A percentile compares a stretch with the other conserved stretches of the same genome.
phyloP scores from a whole-genome alignment of 2,888 invertebrate species.

The Ypsolopha scabrella region DNA sequence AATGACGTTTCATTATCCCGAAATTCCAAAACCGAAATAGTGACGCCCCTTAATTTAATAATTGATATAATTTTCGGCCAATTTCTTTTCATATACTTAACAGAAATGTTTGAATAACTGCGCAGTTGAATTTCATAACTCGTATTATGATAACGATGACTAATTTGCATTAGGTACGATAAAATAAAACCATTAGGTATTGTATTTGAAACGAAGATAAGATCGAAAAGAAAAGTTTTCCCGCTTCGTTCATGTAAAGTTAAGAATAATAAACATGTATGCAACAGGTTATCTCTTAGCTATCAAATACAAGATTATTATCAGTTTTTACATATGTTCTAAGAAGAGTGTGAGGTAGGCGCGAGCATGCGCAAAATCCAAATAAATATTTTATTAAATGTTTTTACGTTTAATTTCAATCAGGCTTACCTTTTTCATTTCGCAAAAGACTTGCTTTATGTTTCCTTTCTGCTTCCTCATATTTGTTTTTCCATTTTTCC shows the following conservation, averaged over 20 bases:
- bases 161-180: no score
- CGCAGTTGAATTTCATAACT: no score
- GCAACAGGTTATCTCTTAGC: conserved; percentile 58
- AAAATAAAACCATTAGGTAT: no score
- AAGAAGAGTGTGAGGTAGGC: conserved; percentile 14
- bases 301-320: conserved; percentile 57
- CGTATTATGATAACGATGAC: no score
- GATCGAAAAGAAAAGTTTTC: no score
- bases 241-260: neutral
- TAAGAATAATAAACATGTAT: conserved; percentile 46
- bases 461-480: conserved; percentile 77
- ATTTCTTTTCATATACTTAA: no score
- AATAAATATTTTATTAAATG: conserved; percentile 12
- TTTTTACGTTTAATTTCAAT: conserved; percentile 5
- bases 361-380: conserved; percentile 44
- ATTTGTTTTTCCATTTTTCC: conserved; percentile 76
- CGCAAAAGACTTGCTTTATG: conserved; percentile 75
- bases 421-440: conserved; percentile 75
- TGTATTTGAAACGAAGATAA: no score
- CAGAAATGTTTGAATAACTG: no score
- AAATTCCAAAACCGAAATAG: no score
- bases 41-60: no score
- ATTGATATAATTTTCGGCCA: no score
- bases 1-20: neutral
- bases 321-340: conserved; percentile 51